A percentile compares a stretch with the other conserved stretches of the same genome.
phyloP scores from a whole-genome alignment of 2,113 vertebrate species.

The Gobio gobio region DNA sequence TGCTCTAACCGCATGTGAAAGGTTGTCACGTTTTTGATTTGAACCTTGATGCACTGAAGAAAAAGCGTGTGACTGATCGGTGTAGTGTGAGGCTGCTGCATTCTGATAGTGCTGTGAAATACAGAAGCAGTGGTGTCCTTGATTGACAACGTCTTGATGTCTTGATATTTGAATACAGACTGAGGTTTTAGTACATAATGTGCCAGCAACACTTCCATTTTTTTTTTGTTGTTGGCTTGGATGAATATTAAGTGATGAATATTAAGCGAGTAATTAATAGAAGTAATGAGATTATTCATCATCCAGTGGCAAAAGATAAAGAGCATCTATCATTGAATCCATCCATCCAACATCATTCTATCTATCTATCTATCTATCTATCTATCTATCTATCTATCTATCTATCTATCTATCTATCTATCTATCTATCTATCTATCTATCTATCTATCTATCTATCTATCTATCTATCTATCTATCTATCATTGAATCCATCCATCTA shows the following conservation, averaged over 20 bases:
- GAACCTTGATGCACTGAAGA: slow-evolving; percentile 32
- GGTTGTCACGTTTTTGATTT: slow-evolving; percentile 52
- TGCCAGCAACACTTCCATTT: slow-evolving; percentile 9
- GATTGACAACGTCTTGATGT: neutral
- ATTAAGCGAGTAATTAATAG: slow-evolving; percentile 15
- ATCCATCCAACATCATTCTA: no score
- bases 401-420: neutral
- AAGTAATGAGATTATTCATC: neutral
- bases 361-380: no score
- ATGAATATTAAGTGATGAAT: neutral
- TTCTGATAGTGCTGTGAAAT: slow-evolving; percentile 2
- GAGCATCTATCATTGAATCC: no score
- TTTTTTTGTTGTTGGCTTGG: neutral
- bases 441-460: neutral
- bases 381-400: no score
- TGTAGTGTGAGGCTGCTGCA: slow-evolving; percentile 25
- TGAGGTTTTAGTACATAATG: neutral
- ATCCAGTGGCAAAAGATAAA: neutral
- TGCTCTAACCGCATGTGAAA: slow-evolving; percentile 41
- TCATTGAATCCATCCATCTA: no score
- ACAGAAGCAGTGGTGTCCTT: neutral
- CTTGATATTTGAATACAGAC: neutral
- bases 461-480: neutral
- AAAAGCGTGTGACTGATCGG: neutral
- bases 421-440: neutral